Base-by-base conservation (phyloP, 2,888 invertebrate species). In the Harpagoxenus sublaevis region DNA sequence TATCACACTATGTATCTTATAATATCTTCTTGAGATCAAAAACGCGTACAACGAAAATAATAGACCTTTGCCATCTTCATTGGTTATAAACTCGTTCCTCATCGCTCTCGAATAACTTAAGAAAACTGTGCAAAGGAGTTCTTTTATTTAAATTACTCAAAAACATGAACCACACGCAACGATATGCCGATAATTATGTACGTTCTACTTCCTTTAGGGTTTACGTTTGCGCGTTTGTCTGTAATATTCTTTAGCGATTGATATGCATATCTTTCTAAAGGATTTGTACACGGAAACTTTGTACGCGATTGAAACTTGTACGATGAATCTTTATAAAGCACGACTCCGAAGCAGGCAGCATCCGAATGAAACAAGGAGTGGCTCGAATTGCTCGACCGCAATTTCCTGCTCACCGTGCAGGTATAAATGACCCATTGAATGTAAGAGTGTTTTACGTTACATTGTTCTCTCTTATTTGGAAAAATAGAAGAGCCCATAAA, bases 371-470 rank as follows among this genome's bases (percentile, higher is more conserved):
- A 8, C 15, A 79, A 70, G 79, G 79, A 70, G 79, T 79, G 79
- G 60, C 71, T 66, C 45, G 31, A 42, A 10, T 51, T 48, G 53
- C 77, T 18, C 68, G 45, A 78, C 45, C 9, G 39, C 31, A 71
- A 79, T 79, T 79, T 79, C 71, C 79, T 79, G 48, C 78, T 66
- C 66, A 55, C 66, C 28, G 68, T 23, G 63, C 51, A 57, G 48
- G 23, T 70, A 66, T 57, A 60, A 79, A 79, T 71, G 71, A 79
- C 18, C 71, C 60, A 79, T 79, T 79, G 79, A 79, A 79, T 71
- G n/a, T 31, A 62, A 18, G 48, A 48, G 35, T 48, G 39, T 45
- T 79, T 60, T 70, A 70, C 48, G 45, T 79, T 35, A 79, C 60
- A 79, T 79, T 79, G 60, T 62, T 70, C 71, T 53, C 51, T 51